Evolutionary conservation across 2,888 invertebrate genomes (phyloP), one percentile per base, ranked within the genome.

Genomic region (Campaea margaritaria): DNA sequence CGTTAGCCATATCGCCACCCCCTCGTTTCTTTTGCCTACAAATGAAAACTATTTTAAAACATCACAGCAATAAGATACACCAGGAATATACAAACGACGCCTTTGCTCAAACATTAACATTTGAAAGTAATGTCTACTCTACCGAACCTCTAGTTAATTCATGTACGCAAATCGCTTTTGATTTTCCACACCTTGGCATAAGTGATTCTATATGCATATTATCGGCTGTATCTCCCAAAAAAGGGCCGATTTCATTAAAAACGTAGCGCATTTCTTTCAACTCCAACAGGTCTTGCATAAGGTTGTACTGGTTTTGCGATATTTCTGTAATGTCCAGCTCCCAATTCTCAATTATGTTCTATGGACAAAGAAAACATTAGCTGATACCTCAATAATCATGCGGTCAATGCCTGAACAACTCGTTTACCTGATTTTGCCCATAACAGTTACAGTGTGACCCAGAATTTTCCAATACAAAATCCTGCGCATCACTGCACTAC

Each of bases 301-400:
- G 65, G 3, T 65, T 68, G 0, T 70, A 69, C 62, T 85, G 78
- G 59, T 87, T 83, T 0, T 73, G 64, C 0, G 82, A 70, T 78
- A 89, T 86, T 36, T 85, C 82, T 0, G 59, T 15, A 10, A 91
- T 74, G 16, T 89, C 87, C 0, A 61, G 55, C 56, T 85, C 82
- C 87, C 86, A 89, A 73, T 86, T 87, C 49, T 88, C 86, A 0
- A 90, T 54, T 15, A 68, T 66, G 38, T 74, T 82, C 90, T 90
- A 21, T 21, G 21, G 5, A 21, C 2, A 21, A 21, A 21, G 21
- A 5, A 21, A 21, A 21, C 21, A 21, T 2, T 21, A 5, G 2
- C 21, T 21, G 21, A 21, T 2, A 3, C 5, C 21, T 3, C 21
- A 21, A 21, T 21, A 21, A 21, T 21, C 21, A 2, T 21, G 21